Base-by-base conservation (phyloP, 2,888 invertebrate species). In the Agonum fuliginosum region DNA sequence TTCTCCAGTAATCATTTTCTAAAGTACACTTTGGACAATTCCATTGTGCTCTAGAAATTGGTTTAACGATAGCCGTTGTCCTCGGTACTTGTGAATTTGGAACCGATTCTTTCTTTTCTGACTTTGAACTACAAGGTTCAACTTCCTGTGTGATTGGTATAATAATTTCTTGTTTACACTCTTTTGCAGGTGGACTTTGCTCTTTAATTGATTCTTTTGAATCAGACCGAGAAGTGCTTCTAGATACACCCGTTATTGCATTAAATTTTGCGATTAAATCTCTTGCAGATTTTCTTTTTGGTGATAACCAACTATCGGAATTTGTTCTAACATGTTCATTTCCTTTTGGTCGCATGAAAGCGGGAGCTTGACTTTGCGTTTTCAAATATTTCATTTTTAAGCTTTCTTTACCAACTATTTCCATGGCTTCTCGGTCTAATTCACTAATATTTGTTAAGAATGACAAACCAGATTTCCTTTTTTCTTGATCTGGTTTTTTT, bases 381-480 rank as follows among this genome's bases (percentile, higher is more conserved):
- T 77, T 77, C 30, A 77, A 77, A 41, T 20, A 80, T 78, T 79
- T 54, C 81, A 76, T 79, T 81, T 82, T 81, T 82, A 83, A 70
- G 12, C 88, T 88, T 78, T 89, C 88, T 70, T 88, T 89, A 84
- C 91, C 90, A 51, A 94, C 90, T 80, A 95, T 93, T 85, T 93
- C 93, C 0, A 92, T 90, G 0, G 94, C 94, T 85, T 95, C 93
- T 81, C 92, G 90, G 84, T 95, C 95, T 79, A 95, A 86, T 84
- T 94, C 94, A 83, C 94, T 94, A 80, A 94, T 94, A 84, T 92
- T 94, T 0, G 93, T 92, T 65, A 94, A 86, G 79, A 91, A 88
- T 82, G 90, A 89, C 84, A 93, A 82, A 81, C 90, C 89, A 0
- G 91, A 88, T 86, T 88, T 90, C 72, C 90, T 86, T 83, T 90